Conservation (phyloP, 2,113 vertebrate genomes). For the Gila orcuttii region DNA sequence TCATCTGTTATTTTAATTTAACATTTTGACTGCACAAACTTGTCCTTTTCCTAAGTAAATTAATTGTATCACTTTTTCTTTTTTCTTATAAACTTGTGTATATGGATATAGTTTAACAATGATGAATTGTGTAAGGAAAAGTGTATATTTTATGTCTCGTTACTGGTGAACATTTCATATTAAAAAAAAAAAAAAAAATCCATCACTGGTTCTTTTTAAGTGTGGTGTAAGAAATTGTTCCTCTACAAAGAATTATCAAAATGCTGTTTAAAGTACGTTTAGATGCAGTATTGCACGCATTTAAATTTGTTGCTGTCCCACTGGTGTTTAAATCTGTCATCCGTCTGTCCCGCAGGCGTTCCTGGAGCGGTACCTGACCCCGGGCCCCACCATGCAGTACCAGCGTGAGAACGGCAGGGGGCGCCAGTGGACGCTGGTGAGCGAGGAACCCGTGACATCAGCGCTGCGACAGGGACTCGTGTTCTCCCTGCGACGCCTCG, state of each 20-base stretch:
- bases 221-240: background rate
- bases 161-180: no score
- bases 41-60: no score
- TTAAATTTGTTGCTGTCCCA: background rate
- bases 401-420: slow-evolving; percentile 86
- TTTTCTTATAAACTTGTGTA: no score
- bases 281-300: background rate
- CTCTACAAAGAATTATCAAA: background rate
- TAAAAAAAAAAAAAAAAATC: no score
- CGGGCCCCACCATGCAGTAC: slow-evolving; percentile 92
- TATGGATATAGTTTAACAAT: no score
- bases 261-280: background rate
- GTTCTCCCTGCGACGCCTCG: slow-evolving; percentile 85
- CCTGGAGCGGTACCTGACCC: slow-evolving; percentile 85
- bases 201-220: background rate
- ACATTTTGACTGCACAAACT: no score
- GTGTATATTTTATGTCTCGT: no score
- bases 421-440: slow-evolving; percentile 92
- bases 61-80: no score
- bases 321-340: background rate
- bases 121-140: no score
- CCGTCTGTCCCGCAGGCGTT: slow-evolving; percentile 78
- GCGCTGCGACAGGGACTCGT: slow-evolving; percentile 84
- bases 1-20: no score
- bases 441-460: slow-evolving; percentile 89